Base-by-base conservation (phyloP, 2,797 vertebrate genomes). In the Hyperoplus lanceolatus region DNA sequence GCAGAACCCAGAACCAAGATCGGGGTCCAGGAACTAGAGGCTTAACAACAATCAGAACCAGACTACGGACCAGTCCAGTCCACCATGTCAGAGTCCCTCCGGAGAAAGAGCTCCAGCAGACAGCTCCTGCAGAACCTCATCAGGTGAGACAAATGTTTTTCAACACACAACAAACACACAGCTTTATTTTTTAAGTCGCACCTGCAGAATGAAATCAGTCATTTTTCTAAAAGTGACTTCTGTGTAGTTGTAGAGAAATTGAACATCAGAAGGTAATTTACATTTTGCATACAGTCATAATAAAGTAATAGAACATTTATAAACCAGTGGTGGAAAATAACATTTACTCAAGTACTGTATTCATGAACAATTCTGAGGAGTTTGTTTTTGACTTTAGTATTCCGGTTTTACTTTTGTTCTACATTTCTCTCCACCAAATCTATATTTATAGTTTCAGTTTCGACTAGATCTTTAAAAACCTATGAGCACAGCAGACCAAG, bases 51-150 rank as follows among this genome's bases (percentile, higher is more conserved):
- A 61, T 53, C 60, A 71, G 59, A 15, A 63, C 39, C 70, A 39
- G 51, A 80, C 41, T 55, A 50, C 48, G 82, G 59, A 85, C 62
- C 57, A 71, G 81, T 43, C 10, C 36, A 36, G 54, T 82, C 76
- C 74, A 90, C 76, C 90, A 96, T 95, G 96, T 96, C 94, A 80
- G 92, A 95, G 83, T 93, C 94, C 72, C 87, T 96, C 83, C 91
- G 92, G 53, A 94, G 96, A 81, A 94, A 95, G 88, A 94, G 89
- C 77, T 96, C 96, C 85, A 96, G 95, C 92, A 96, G 90, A 65
- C 94, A 94, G 93, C 95, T 96, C 74, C 90, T 96, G 89, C 94
- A 97, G 90, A 96, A 95, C 87, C 96, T 97, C 80, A 93, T 95
- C 82, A 96, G 96, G 97, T 98, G 92, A 96, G 97, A 89, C 14